Conservation (phyloP, 2,797 vertebrate species). For the Crypturellus tataupa region DNA sequence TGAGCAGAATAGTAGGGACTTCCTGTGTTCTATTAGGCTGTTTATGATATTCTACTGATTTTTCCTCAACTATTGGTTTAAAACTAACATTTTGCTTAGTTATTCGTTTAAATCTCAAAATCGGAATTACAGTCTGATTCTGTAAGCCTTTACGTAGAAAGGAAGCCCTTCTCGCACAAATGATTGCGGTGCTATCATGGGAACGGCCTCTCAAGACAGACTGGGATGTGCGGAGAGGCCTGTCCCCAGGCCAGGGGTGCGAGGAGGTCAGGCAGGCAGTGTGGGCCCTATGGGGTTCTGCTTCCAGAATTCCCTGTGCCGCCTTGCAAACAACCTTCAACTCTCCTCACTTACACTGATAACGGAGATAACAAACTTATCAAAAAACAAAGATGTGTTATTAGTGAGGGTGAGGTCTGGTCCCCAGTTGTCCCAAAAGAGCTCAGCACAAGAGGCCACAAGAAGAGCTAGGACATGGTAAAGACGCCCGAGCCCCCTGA, state of each 20-base stretch:
- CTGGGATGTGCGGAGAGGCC: not conserved
- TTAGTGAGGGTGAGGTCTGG: not conserved
- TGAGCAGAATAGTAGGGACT: not conserved
- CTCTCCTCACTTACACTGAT: not conserved
- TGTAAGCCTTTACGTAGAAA: not conserved
- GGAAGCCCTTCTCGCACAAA: not conserved
- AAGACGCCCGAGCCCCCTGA: not conserved
- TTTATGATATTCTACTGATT: not conserved
- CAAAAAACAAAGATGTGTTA: not conserved
- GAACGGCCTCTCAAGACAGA: not conserved
- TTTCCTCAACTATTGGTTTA: not conserved
- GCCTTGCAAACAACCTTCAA: not conserved
- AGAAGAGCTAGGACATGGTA: not conserved
- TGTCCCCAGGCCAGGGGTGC: not conserved
- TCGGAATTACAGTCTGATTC: not conserved
- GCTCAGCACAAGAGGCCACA: not conserved
- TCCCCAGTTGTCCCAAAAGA: not conserved
- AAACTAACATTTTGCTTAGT: not conserved
- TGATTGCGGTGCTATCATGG: not conserved
- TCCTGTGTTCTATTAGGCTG: not conserved
- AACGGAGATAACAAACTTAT: not conserved
- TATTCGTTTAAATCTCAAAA: not conserved
- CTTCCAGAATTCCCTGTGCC: not conserved
- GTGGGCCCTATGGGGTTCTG: fast-evolving
- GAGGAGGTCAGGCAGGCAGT: not conserved